Base-by-base conservation (phyloP, 1,140 invertebrate species). In the Aplysia californica region DNA sequence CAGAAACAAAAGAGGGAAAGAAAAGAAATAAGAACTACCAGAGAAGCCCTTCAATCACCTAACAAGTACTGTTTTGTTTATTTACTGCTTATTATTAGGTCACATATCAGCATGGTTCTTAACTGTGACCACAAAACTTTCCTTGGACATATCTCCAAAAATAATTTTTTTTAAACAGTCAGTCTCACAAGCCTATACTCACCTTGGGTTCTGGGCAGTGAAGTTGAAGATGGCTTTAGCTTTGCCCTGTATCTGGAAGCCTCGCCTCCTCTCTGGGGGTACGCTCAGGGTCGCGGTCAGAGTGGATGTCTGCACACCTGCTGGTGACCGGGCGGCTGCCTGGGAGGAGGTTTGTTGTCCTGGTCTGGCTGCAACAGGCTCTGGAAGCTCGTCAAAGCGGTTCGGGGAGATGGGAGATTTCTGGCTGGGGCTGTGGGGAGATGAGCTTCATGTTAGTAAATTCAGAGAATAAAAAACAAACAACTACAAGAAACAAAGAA, bases 191-290 rank as follows among this genome's bases (percentile, higher is more conserved):
- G 44, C 10, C 44, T 50, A 50, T 10, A 50, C 44, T 68, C 78
- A 89, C 88, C 84, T 87, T 55, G 84, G 83, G 82, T 95, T 94
- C 89, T 97, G 95, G 55, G 96, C 96, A 81, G 94, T 94, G 89
- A 98, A 99, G 85, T 95, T 96, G 88, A 96, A 98, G 44, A 98
- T 90, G 2, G 96, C 96, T 83, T 93, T 92, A 1, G 96, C 97
- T 77, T 89, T 89, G 44, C 89, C 89, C 73, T 86, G 87, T 35
- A 89, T 85, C 76, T 87, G 83, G 67, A 87, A 87, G n/a, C 85
- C 87, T 64, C 83, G 90, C 85, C 78, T 91, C 56, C 91, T 78
- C 90, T 90, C 78, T 89, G 88, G 80, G 88, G 92, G 82, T 29
- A 89, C 84, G 69, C 80, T 80, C 26, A 83, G 58, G 56, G 74